A percentile compares a stretch with the other conserved stretches of the same genome.
Evolutionary conservation across 2,797 vertebrate genomes (phyloP).

Genomic region (Semotilus atromaculatus): DNA sequence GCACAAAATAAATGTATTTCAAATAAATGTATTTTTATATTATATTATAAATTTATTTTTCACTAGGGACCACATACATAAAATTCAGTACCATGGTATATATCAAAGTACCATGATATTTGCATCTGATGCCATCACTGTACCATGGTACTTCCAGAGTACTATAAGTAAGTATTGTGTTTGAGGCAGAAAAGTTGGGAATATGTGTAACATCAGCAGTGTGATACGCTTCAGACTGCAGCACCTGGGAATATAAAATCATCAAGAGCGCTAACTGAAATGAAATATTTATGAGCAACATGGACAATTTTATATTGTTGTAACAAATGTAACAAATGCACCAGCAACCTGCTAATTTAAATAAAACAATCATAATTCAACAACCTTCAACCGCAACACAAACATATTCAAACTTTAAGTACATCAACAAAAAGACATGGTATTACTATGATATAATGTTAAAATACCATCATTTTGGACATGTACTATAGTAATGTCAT

Average conservation of each 20-base stretch:
- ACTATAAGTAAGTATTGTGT: not conserved
- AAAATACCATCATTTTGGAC: not conserved
- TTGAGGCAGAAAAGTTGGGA: not conserved
- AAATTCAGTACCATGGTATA: not conserved
- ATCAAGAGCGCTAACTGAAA: not conserved
- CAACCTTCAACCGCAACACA: constrained; percentile 30
- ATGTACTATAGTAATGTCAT: not conserved
- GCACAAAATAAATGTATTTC: no score
- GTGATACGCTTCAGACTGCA: not conserved
- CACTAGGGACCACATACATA: not conserved
- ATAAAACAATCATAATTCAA: constrained; percentile 23
- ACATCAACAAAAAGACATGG: not conserved
- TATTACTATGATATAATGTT: not conserved
- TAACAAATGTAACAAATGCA: constrained; percentile 1
- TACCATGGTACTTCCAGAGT: not conserved
- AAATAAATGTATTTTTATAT: no score
- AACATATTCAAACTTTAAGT: not conserved
- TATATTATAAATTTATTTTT: no score
- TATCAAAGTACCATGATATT: not conserved
- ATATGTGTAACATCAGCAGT: not conserved
- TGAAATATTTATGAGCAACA: not conserved
- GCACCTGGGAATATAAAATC: constrained; percentile 27
- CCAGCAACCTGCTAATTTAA: constrained; percentile 33
- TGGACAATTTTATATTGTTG: not conserved
- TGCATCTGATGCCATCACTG: not conserved